A percentile compares a stretch with the other conserved stretches of the same genome.
These are phyloP conservation scores for Ips nitidus DNA, from an alignment of 1,140 invertebrate genomes.

Conservation along the genomic window DNA sequence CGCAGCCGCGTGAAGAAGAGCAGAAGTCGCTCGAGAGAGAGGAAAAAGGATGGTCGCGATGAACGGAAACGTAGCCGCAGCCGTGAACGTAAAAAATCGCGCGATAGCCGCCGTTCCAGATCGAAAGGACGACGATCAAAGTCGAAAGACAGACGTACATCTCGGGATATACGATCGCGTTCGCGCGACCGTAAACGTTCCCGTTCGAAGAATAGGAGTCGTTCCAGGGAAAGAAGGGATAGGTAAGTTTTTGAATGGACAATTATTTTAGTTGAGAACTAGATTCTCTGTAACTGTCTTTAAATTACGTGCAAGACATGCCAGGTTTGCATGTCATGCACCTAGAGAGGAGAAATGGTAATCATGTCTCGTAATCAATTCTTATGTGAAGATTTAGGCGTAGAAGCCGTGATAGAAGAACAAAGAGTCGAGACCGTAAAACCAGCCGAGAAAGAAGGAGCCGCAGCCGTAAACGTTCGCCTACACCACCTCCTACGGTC, in stretches of 20 bases:
- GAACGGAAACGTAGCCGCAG: constrained; percentile 43
- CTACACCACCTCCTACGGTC: constrained; percentile 40
- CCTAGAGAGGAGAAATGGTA: neutral
- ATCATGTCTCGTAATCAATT: neutral
- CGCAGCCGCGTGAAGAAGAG: constrained; percentile 50
- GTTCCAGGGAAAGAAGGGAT: constrained; percentile 37
- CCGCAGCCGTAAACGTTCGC: constrained; percentile 44
- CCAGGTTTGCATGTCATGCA: neutral
- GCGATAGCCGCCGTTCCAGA: constrained; percentile 43
- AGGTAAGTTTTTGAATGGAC: constrained; percentile 32
- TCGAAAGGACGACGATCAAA: constrained; percentile 46
- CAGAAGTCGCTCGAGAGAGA: constrained; percentile 41
- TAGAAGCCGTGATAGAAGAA: constrained; percentile 15
- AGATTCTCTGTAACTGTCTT: no score
- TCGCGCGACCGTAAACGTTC: constrained; percentile 52
- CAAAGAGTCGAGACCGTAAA: constrained; percentile 8
- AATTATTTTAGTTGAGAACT: neutral
- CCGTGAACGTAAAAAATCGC: constrained; percentile 51
- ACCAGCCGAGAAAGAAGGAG: constrained; percentile 41
- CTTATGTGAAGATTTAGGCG: neutral
- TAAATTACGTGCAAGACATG: neutral
- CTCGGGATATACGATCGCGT: constrained; percentile 55
- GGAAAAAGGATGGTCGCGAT: constrained; percentile 30
- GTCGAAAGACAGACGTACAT: constrained; percentile 56
- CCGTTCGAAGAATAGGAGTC: constrained; percentile 42